Evolutionary conservation across 1,140 invertebrate genomes (phyloP).

Genomic region (Ericerus pela): DNA sequence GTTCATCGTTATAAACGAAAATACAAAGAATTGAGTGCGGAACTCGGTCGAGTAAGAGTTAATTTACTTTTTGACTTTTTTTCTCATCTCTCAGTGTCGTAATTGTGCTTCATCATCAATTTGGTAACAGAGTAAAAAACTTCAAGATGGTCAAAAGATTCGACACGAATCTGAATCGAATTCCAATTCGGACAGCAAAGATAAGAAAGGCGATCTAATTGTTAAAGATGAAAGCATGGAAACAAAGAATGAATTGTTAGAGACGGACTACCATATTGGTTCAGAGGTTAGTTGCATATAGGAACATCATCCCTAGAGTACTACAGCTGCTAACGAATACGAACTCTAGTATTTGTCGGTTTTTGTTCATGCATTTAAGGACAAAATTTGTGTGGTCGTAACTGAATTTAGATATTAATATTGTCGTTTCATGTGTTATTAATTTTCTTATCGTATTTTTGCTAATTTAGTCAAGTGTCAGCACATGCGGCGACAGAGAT

Average conservation of each 20-base stretch:
- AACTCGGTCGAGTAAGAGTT: slow-evolving; percentile 50
- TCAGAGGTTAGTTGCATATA: neutral
- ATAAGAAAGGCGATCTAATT: neutral
- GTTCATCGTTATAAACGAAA: slow-evolving; percentile 81
- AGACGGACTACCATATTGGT: neutral
- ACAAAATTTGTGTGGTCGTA: too few relatives aligned
- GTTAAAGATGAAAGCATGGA: neutral
- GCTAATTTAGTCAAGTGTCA: too few relatives aligned
- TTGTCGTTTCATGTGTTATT: too few relatives aligned
- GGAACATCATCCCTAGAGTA: too few relatives aligned
- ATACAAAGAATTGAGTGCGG: slow-evolving; percentile 67
- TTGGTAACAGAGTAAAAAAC: neutral
- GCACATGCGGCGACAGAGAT: too few relatives aligned
- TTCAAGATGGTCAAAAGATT: neutral
- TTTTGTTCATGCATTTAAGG: too few relatives aligned
- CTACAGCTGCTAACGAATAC: too few relatives aligned
- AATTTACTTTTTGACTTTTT: neutral
- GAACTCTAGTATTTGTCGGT: too few relatives aligned
- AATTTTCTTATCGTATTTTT: too few relatives aligned
- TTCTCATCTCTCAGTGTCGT: neutral
- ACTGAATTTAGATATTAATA: too few relatives aligned
- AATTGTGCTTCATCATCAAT: neutral
- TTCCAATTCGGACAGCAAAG: neutral
- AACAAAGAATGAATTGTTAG: neutral
- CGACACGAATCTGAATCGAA: neutral